phyloP scores from a whole-genome alignment of 2,888 invertebrate genomes.

The Bombyx huttoni region DNA sequence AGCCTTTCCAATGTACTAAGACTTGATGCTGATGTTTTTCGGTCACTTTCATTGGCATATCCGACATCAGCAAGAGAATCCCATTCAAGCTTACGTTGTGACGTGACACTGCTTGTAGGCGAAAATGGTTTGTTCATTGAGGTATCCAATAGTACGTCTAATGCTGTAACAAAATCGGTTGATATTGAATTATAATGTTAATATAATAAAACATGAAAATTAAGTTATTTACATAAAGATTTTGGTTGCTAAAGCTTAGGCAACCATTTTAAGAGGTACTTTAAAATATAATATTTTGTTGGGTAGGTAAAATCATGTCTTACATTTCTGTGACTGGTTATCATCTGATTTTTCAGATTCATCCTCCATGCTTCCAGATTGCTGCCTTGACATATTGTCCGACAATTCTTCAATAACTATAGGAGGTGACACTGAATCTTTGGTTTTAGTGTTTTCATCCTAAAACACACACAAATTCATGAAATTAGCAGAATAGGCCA shows the following conservation, averaged over 20 bases:
- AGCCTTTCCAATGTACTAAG: constrained; percentile 76
- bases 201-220: no score
- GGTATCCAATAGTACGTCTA: constrained; percentile 46
- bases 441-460: constrained; percentile 30
- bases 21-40: constrained; percentile 57
- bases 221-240: no score
- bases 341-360: constrained; percentile 50
- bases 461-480: constrained; percentile 13
- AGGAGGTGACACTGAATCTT: constrained; percentile 52
- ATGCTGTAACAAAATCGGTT: constrained; percentile 33
- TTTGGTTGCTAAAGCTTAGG: no score
- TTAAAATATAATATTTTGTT: no score
- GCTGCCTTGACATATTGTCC: constrained; percentile 17
- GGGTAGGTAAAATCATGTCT: constrained; percentile 10
- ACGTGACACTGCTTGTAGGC: constrained; percentile 82
- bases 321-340: constrained; percentile 56
- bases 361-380: constrained; percentile 23
- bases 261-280: no score
- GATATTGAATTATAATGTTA: not conserved
- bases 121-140: constrained; percentile 66
- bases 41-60: constrained; percentile 75
- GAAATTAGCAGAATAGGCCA: not conserved
- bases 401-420: constrained; percentile 44
- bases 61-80: constrained; percentile 91
- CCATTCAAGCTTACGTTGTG: constrained; percentile 86